Base-by-base conservation (phyloP, 1,140 invertebrate genomes). In the Radopholus similis region DNA sequence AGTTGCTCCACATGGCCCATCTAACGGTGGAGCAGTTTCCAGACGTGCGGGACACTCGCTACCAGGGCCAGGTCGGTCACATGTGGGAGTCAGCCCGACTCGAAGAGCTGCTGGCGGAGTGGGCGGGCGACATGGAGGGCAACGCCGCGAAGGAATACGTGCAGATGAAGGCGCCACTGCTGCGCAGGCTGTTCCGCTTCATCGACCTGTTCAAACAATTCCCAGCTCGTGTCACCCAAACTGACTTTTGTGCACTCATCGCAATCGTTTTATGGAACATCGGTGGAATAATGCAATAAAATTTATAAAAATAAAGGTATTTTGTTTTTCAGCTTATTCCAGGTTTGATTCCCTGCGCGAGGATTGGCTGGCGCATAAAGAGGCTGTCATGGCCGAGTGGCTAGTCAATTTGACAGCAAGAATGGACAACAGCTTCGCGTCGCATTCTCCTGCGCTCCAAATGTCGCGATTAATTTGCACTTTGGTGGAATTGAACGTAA, bases 401-500 rank as follows among this genome's bases (percentile, higher is more conserved):
- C 18, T 54, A 4, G 18, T 34, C 3, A 34, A 54, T 54, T 54
- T 54, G 18, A 21, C n/a, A 18, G 35, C 18, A 2, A 54, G 51
- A 11, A 32, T 54, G n/a, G n/a, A n/a, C n/a, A n/a, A n/a, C n/a
- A n/a, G n/a, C n/a, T n/a, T n/a, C n/a, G n/a, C n/a, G n/a, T 32
- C n/a, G n/a, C 18, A 54, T 18, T 28, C 30, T 15, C 51, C 51
- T 4, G 51, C 51, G 35, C 30, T 54, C 35, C 35, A 32, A 18
- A 54, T 54, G 51, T 28, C 51, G 6, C 51, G 35, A 4, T 23
- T 54, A n/a, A 28, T 54, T 23, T 54, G 51, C 18, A 54, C 30
- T 32, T 54, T 54, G 18, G 51, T 54, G 18, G 51, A 54, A 54
- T 54, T 54, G 18, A 54, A 54, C 35, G 51, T 54, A 54, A n/a